Conservation (phyloP, 2,888 invertebrate genomes). For the Criorhina ranunculi region DNA sequence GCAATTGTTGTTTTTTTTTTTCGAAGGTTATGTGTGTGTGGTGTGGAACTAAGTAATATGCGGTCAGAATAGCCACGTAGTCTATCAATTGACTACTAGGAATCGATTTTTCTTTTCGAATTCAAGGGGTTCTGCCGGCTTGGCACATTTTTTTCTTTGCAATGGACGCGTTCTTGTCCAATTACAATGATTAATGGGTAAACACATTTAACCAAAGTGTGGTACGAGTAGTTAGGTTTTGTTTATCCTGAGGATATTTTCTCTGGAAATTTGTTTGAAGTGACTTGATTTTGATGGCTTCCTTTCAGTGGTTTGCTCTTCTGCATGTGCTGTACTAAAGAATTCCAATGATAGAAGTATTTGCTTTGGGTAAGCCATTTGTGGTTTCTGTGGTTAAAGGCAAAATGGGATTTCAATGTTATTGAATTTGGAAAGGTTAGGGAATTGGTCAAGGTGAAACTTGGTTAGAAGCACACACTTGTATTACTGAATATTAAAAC, state of each 20-base stretch:
- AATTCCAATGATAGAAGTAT: constrained; percentile 12
- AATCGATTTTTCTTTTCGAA: constrained; percentile 51
- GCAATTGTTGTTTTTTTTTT: constrained; percentile 7
- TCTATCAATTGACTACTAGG: constrained; percentile 34
- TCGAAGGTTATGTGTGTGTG: constrained; percentile 3
- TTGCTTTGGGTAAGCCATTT: constrained; percentile 22
- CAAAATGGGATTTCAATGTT: constrained; percentile 2
- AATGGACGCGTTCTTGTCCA: constrained; percentile 54
- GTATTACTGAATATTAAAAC: too few species aligned
- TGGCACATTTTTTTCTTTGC: constrained; percentile 3
- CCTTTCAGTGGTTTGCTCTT: constrained; percentile 26
- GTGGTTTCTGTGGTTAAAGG: background rate
- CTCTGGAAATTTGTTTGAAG: constrained; percentile 40
- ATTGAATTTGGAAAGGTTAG: background rate
- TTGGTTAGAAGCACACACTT: background rate
- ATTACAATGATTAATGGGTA: constrained; percentile 68
- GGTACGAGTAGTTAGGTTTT: constrained; percentile 30
- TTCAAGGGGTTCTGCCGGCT: constrained; percentile 27
- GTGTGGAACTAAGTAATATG: constrained; percentile 19
- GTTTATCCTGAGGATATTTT: constrained; percentile 28
- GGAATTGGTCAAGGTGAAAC: background rate
- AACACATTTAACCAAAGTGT: constrained; percentile 57
- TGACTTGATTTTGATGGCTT: constrained; percentile 55
- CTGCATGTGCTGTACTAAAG: constrained; percentile 9
- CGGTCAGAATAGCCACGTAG: constrained; percentile 8